Base-by-base conservation (phyloP, 1,140 invertebrate species). In the Chironomus tepperi region DNA sequence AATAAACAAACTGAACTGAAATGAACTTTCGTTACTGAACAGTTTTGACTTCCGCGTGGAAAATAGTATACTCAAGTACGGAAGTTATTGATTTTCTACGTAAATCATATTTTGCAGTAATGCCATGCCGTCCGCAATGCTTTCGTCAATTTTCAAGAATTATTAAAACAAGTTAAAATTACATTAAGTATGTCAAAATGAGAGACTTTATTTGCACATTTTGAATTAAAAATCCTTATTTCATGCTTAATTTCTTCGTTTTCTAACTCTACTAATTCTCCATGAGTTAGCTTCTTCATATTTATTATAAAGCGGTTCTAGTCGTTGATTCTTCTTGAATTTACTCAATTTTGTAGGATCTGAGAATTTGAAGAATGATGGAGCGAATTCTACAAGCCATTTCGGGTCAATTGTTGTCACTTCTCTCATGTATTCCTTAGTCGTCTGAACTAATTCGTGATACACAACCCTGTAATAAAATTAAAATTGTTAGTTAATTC, bases 241-340 rank as follows among this genome's bases (percentile, higher is more conserved):
- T 12, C 12, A 47, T n/a, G 12, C 18, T 87, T 91, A 97, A 88
- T 97, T 97, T 79, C 94, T 87, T 78, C 95, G 86, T 79, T 93
- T 88, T 72, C 96, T 86, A 72, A 97, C 94, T 78, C 97, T 85
- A 0, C 97, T 99, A 85, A 99, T 99, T 83, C 98, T 89, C 98
- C 98, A 99, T 0, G 97, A 92, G 83, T 99, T 99, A 0, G 97
- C 94, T 83, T 99, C 98, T 83, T 99, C 98, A 80, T 99, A 99
- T 85, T 99, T 99, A 83, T 99, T 99, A 82, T 97, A 97, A 0
- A 99, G 84, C 0, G 98, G 98, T 81, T 99, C 98, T 42, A 99
- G 86, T 77, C 97, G 88, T 86, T 99, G 97, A 85, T 99, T 98
- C 83, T 98, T 98, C 88, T 99, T 99, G 81, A 98, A 98, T 82